Evolutionary conservation across 2,888 invertebrate species (phyloP).

Genomic region (Protonemura montana): DNA sequence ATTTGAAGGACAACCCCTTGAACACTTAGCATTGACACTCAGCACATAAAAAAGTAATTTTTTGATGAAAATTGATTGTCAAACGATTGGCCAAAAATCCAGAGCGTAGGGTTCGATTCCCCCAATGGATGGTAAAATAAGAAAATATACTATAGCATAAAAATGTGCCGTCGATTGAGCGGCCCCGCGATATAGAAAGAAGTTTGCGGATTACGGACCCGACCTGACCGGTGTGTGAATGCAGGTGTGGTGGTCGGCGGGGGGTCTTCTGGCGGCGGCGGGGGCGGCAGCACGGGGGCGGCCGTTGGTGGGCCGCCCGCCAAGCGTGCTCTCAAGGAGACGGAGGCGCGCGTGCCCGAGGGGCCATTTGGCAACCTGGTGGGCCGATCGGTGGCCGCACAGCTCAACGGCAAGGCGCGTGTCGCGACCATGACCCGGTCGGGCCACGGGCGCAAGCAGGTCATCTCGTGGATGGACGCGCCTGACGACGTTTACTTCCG

Average conservation of each 20-base stretch:
- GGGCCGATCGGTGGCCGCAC: constrained; percentile 57
- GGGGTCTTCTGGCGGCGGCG: not conserved
- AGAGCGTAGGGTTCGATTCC: too few species aligned
- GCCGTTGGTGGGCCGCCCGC: constrained; percentile 73
- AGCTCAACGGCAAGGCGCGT: constrained; percentile 85
- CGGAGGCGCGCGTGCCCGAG: constrained; percentile 50
- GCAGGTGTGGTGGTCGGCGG: not conserved
- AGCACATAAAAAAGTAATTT: too few species aligned
- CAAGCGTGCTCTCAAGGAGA: constrained; percentile 82
- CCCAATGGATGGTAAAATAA: too few species aligned
- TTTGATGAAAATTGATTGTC: too few species aligned
- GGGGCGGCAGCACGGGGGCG: constrained; percentile 60
- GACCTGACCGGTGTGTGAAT: not conserved
- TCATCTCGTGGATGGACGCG: constrained; percentile 98
- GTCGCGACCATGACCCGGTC: constrained; percentile 80
- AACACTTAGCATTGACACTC: too few species aligned
- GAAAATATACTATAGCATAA: too few species aligned
- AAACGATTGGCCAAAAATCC: too few species aligned
- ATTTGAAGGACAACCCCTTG: too few species aligned
- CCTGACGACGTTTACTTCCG: constrained; percentile 97
- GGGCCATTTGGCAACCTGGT: constrained; percentile 61
- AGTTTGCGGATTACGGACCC: not conserved
- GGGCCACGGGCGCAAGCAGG: constrained; percentile 82
- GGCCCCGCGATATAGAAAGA: too few species aligned
- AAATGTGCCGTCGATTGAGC: too few species aligned